Evolutionary conservation across 2,113 vertebrate species (phyloP), one percentile per base, ranked within the genome.

Genomic region (Apodemus speciosus): DNA sequence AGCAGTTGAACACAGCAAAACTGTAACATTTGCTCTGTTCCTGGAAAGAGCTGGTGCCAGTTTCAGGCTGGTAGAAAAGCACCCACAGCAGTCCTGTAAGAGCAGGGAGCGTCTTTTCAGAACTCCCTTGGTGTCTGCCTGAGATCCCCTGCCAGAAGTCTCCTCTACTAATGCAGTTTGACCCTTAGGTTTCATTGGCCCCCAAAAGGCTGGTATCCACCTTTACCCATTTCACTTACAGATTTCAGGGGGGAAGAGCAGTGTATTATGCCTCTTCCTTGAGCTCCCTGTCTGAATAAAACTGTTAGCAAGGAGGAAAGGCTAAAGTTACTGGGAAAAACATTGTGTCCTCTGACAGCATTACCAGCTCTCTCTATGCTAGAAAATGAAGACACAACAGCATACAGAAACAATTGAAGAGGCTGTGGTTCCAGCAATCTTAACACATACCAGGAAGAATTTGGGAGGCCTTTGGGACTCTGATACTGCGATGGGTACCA

Each of bases 381-480:
- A 85, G 85, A 91, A 96, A 84, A 88, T 66, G 38, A 38, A 75
- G 38, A 66, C 3, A 49, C 71, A 64, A 8, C 40, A 60, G 71
- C 51, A 66, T 15, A 30, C 10, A 6, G 27, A 21, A 2, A 2
- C 38, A 20, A 3, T 73, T 18, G 15, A 46, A 72, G 49, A 79
- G 56, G 60, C 30, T 60, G 3, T 49, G n/a, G 38, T 38, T 2
- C 51, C 72, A 56, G 38, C 0, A 18, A 58, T 46, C 2, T 30
- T 40, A 8, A 27, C 53, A 38, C 18, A 80, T 20, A 27, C 91
- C 58, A 56, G 60, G 11, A 60, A 23, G 40, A 76, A 60, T 81
- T 27, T 38, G 20, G 35, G 84, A 43, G 16, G 7, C 83, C n/a
- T 89, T 89, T 6, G 21, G 51, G 51, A 46, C 30, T 21, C 18